Evolutionary conservation across 2,888 invertebrate species (phyloP).

Genomic region (Tanytarsus gracilentus): DNA sequence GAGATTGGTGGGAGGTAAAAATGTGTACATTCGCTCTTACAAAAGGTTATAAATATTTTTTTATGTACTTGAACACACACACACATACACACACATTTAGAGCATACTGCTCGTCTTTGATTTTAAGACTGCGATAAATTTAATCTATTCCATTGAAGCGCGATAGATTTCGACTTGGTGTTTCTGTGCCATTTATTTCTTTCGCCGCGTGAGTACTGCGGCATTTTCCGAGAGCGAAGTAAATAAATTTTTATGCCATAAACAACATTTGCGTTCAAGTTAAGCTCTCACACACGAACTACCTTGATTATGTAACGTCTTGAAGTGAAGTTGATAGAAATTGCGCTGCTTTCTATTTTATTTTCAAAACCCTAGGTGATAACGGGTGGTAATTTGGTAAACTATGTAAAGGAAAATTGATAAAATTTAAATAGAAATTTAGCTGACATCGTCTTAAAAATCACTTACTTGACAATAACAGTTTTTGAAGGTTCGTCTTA

Average conservation of each 20-base stretch:
- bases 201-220: neutral
- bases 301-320: slow-evolving; percentile 12
- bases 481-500: too few relatives aligned
- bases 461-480: too few relatives aligned
- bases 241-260: slow-evolving; percentile 26
- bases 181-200: slow-evolving; percentile 14
- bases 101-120: slow-evolving; percentile 18
- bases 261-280: slow-evolving; percentile 15
- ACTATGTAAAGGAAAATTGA: too few relatives aligned
- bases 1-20: neutral
- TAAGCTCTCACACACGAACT: slow-evolving; percentile 22
- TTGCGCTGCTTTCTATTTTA: too few relatives aligned
- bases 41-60: neutral
- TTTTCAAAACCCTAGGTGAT: too few relatives aligned
- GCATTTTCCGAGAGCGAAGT: slow-evolving; percentile 10
- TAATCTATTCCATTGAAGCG: slow-evolving; percentile 25
- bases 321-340: neutral
- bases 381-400: too few relatives aligned
- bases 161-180: slow-evolving; percentile 20
- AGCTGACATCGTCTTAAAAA: too few relatives aligned
- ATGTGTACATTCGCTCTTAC: neutral
- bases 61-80: neutral
- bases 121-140: slow-evolving; percentile 22
- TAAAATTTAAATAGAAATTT: too few relatives aligned
- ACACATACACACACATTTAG: neutral